These are phyloP conservation scores for Lepeophtheirus nordmannii DNA, from an alignment of 2,888 invertebrate species.

Conservation along the genomic window DNA sequence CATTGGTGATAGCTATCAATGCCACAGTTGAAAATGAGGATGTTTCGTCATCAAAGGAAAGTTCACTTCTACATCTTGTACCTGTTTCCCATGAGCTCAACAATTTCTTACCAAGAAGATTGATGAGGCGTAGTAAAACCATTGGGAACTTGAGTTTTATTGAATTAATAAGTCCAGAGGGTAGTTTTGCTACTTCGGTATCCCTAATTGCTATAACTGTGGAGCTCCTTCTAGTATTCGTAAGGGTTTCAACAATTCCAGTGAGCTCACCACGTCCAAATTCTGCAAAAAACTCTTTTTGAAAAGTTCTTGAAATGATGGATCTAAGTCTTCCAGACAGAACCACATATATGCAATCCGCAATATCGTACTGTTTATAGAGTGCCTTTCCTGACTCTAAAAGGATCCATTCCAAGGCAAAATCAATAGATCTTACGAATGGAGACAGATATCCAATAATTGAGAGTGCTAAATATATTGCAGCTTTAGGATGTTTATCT, in stretches of 20 bases:
- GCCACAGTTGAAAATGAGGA: slow-evolving; percentile 88
- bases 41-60: neutral
- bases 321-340: slow-evolving; percentile 70
- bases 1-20: slow-evolving; percentile 79
- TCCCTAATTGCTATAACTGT: slow-evolving; percentile 93
- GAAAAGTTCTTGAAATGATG: neutral
- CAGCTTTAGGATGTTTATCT: slow-evolving; percentile 68
- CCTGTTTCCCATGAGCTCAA: slow-evolving; percentile 28
- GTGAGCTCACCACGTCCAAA: slow-evolving; percentile 95
- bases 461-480: slow-evolving; percentile 74
- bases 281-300: slow-evolving; percentile 84
- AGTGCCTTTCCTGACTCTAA: slow-evolving; percentile 90
- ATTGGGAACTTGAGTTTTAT: slow-evolving; percentile 90
- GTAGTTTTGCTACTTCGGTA: slow-evolving; percentile 89
- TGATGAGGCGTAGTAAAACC: slow-evolving; percentile 88
- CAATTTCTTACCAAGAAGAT: slow-evolving; percentile 49
- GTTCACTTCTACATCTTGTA: slow-evolving; percentile 40
- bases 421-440: slow-evolving; percentile 80
- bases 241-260: slow-evolving; percentile 85
- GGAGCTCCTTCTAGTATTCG: slow-evolving; percentile 74
- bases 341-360: slow-evolving; percentile 91
- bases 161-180: slow-evolving; percentile 88
- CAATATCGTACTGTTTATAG: slow-evolving; percentile 82
- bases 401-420: slow-evolving; percentile 65
- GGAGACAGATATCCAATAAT: slow-evolving; percentile 78